phyloP scores from a whole-genome alignment of 2,797 vertebrate species.

The Salmo trutta region DNA sequence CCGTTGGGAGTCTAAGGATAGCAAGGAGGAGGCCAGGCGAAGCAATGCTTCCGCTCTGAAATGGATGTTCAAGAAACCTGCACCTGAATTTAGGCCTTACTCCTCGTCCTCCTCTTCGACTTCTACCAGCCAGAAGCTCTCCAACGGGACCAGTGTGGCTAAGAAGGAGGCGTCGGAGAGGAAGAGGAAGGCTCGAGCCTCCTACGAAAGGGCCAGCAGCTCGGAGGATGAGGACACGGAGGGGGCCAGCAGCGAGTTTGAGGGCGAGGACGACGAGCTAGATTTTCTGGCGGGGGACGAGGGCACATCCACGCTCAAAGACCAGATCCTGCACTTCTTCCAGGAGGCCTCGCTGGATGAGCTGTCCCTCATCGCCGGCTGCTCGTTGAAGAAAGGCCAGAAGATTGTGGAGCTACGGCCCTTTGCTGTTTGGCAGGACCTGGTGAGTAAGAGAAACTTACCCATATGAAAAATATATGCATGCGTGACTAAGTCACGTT shows the following conservation, averaged over 20 bases:
- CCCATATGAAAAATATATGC: neutral
- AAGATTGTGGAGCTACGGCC: conserved; percentile 93
- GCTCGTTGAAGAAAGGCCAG: conserved; percentile 92
- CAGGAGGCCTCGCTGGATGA: conserved; percentile 85
- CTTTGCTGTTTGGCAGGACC: conserved; percentile 85
- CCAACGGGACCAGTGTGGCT: conserved; percentile 58
- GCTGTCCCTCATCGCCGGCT: conserved; percentile 88
- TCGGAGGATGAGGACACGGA: conserved; percentile 50
- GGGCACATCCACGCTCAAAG: conserved; percentile 73
- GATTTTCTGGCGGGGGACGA: conserved; percentile 69
- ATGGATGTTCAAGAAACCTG: conserved; percentile 50
- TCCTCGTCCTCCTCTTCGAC: conserved; percentile 25
- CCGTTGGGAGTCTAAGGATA: conserved; percentile 17
- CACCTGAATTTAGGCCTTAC: neutral
- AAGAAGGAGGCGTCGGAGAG: conserved; percentile 59
- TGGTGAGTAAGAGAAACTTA: conserved; percentile 81
- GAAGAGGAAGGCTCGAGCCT: conserved; percentile 43
- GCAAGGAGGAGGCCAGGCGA: conserved; percentile 2
- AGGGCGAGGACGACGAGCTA: conserved; percentile 47
- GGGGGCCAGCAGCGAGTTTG: conserved; percentile 58
- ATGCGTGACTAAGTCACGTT: neutral
- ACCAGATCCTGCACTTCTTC: conserved; percentile 85
- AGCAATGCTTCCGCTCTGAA: conserved; percentile 16
- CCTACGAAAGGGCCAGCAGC: conserved; percentile 43
- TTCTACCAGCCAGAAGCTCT: conserved; percentile 36